Evolutionary conservation across 2,888 invertebrate genomes (phyloP), one percentile per base, ranked within the genome.

Genomic region (Pterostichus niger): DNA sequence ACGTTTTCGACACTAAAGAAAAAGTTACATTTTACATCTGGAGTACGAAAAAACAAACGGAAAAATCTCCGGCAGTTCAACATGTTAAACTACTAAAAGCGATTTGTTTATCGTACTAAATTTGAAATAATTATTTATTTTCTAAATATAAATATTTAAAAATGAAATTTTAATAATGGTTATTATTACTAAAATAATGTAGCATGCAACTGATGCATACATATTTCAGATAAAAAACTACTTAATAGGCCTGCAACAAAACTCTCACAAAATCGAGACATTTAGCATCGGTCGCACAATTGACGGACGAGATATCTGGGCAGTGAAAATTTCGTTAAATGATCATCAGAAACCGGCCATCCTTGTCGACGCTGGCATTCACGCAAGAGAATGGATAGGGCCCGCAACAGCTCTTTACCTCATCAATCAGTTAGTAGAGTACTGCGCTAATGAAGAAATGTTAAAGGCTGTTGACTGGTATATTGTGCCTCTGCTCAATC

Each of bases 311-410:
- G 87, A 90, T 4, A 88, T 95, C 71, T 92, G 92, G 83, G 91
- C 92, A 59, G 89, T 94, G 11, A 94, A 92, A 88, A 92, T 95
- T 79, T 93, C 93, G 3, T 92, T 91, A n/a, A 88, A 90, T 40
- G 90, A 88, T 84, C 9, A 11, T 17, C 90, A 91, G 52, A 93
- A 93, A 82, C 93, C 93, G 0, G 89, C 91, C 1, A 91, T 94
- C 85, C 89, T 93, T 84, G 90, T 94, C 17, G 94, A 94, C 84
- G 93, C 91, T 68, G 93, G 92, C 0, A 92, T 93, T 78, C 94
- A 94, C 86, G 92, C 93, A 0, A 92, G 95, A 73, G 95, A 95
- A 89, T 95, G 95, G 95, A 93, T 94, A 83, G 92, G 94, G 0
- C 93, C 94, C 0, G 92, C 94, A 0, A 91, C 92, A 0, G 93